Conservation (phyloP, 2,797 vertebrate species). For the Australoheros facetus region DNA sequence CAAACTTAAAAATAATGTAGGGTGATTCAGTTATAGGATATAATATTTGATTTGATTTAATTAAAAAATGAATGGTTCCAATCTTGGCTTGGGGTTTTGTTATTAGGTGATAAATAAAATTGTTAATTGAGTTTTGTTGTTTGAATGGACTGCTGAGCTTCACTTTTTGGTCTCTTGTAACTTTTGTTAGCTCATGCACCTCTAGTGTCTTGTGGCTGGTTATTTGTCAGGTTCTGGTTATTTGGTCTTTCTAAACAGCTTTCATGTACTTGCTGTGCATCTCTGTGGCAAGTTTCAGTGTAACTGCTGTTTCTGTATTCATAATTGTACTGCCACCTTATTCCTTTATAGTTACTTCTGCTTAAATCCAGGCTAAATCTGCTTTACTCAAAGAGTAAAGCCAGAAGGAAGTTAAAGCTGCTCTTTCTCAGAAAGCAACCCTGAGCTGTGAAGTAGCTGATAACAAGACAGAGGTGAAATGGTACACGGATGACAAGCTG, state of each 20-base stretch:
- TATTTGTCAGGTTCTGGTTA: not conserved
- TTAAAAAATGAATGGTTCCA: not conserved
- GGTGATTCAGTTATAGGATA: not conserved
- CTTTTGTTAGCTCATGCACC: not conserved
- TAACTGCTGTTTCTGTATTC: not conserved
- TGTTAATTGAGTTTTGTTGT: not conserved
- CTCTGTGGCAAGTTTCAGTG: not conserved
- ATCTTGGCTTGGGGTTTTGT: not conserved
- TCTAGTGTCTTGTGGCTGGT: not conserved
- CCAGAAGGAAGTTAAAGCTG: conserved; percentile 75
- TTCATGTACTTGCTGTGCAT: not conserved
- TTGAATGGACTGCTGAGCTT: not conserved
- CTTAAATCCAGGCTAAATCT: conserved; percentile 31
- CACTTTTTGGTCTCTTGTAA: not conserved
- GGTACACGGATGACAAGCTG: conserved; percentile 82
- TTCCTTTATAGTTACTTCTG: not conserved
- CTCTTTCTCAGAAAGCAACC: conserved; percentile 66
- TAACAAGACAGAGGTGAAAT: conserved; percentile 81
- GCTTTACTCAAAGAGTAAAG: conserved; percentile 75
- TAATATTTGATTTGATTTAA: not conserved
- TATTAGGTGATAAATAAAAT: not conserved
- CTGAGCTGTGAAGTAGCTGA: conserved; percentile 82
- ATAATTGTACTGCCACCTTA: not conserved
- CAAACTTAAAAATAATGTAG: no score
- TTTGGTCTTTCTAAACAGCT: not conserved